Percentiles rank a stretch among this genome's conserved stretches.
These are phyloP conservation scores for Zosterops borbonicus DNA, from an alignment of 2,113 vertebrate genomes.

Conservation along the genomic window DNA sequence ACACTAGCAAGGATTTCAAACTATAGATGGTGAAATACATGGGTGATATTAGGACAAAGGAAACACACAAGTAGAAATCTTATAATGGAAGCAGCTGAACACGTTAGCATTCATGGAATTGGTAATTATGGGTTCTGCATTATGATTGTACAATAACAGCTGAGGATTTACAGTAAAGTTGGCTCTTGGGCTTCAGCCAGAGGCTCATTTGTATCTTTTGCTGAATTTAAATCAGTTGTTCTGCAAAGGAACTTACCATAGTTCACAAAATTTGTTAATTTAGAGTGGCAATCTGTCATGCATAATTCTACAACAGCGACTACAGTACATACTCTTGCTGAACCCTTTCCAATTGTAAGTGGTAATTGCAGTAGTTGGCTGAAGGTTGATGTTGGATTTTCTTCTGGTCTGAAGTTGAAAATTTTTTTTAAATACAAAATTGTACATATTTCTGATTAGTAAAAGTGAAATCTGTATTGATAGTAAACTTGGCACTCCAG, in stretches of 20 bases:
- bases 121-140: neutral
- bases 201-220: neutral
- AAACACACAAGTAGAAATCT: neutral
- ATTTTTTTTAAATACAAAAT: neutral
- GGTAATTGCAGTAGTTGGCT: neutral
- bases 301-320: neutral
- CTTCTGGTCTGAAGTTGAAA: neutral
- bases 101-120: neutral
- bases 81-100: neutral
- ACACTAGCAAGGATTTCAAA: neutral
- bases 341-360: neutral
- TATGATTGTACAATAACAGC: neutral
- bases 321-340: neutral
- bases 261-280: neutral
- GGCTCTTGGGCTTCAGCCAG: neutral
- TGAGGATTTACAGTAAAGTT: neutral
- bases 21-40: neutral
- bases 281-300: neutral
- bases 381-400: neutral
- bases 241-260: neutral
- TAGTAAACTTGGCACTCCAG: neutral
- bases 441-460: neutral
- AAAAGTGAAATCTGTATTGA: neutral
- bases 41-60: neutral
- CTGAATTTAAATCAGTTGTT: slow-evolving; percentile 1